phyloP scores from a whole-genome alignment of 2,797 vertebrate genomes.

The Brachymystax lenok region DNA sequence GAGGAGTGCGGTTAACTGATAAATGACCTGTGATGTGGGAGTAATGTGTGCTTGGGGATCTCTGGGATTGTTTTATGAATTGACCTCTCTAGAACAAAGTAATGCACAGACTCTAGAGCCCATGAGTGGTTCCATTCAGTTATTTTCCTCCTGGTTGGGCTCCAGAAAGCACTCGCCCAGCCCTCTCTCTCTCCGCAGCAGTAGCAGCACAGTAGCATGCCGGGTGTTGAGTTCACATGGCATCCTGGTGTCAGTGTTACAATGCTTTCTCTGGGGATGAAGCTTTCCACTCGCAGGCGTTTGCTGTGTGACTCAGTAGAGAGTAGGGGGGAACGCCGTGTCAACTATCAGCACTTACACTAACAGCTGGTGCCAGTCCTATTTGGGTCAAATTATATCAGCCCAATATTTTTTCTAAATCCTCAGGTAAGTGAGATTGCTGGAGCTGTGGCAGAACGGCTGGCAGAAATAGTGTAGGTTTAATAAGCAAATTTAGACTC shows the following conservation, averaged over 20 bases:
- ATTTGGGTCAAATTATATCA: constrained; percentile 85
- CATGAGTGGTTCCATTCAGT: constrained; percentile 63
- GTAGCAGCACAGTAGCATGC: constrained; percentile 60
- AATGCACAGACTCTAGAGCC: constrained; percentile 42
- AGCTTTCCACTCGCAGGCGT: constrained; percentile 59
- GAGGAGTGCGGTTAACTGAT: constrained; percentile 45
- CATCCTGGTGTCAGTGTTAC: constrained; percentile 65
- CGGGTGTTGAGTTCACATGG: constrained; percentile 65
- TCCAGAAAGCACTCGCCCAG: constrained; percentile 33
- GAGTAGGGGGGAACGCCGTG: constrained; percentile 46
- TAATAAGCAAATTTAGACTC: constrained; percentile 46
- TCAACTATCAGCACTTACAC: constrained; percentile 67
- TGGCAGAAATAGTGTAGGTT: constrained; percentile 51
- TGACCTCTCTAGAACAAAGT: constrained; percentile 46
- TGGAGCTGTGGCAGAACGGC: constrained; percentile 44
- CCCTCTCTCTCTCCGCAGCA: not conserved
- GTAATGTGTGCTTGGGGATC: constrained; percentile 45
- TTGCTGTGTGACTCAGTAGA: constrained; percentile 48
- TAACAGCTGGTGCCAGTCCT: constrained; percentile 83
- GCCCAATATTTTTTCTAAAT: constrained; percentile 69
- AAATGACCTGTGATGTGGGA: constrained; percentile 53
- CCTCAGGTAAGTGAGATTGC: constrained; percentile 72
- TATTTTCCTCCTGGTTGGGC: constrained; percentile 61
- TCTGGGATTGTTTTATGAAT: constrained; percentile 59
- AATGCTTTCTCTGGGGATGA: constrained; percentile 52